Conservation (phyloP, 2,888 invertebrate species). For the Erpobdella octoculata region DNA sequence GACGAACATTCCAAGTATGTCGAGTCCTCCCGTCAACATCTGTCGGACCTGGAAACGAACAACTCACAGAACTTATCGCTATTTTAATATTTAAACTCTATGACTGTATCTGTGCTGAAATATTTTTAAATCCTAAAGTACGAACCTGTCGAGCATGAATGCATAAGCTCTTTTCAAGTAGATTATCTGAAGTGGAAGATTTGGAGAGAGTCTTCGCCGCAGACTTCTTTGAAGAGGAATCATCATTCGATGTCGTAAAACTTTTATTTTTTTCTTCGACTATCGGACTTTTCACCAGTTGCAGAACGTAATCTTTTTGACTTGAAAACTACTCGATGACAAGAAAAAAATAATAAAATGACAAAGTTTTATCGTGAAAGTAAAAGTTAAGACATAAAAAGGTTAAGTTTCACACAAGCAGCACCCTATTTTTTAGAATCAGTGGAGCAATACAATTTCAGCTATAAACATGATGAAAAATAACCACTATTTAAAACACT, state of each 20-base stretch:
- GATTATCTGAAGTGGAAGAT: background rate
- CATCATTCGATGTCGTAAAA: background rate
- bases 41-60: slow-evolving; percentile 61
- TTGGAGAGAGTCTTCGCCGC: background rate
- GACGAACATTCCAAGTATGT: slow-evolving; percentile 74
- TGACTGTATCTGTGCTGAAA: background rate
- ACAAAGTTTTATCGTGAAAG: no score
- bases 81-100: background rate
- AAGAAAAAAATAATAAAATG: no score
- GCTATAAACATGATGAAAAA: no score
- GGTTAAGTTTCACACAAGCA: no score
- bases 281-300: slow-evolving; percentile 59
- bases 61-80: background rate
- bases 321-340: slow-evolving; percentile 60
- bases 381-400: no score
- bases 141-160: slow-evolving; percentile 29
- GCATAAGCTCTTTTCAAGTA: background rate
- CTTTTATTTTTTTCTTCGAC: background rate
- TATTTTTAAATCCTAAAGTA: no score
- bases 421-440: no score
- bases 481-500: no score
- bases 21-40: slow-evolving; percentile 83
- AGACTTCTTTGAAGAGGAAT: background rate
- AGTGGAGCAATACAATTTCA: no score
- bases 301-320: slow-evolving; percentile 68